Conservation (phyloP, 2,888 invertebrate species). For the Pyrocoelia pectoralis region DNA sequence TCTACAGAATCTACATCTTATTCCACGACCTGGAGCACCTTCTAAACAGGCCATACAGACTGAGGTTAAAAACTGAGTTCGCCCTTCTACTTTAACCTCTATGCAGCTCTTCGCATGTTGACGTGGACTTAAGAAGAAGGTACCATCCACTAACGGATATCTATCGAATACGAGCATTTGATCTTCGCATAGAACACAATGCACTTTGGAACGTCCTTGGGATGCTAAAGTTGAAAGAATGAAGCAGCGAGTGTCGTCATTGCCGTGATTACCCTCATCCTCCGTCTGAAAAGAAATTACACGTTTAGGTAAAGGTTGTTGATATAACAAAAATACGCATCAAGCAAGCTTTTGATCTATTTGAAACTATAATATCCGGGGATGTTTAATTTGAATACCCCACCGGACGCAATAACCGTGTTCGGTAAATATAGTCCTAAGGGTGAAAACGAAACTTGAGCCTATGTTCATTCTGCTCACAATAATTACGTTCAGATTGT, state of each 20-base stretch:
- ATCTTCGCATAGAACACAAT: constrained; percentile 88
- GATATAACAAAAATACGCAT: background rate
- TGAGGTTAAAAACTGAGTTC: constrained; percentile 88
- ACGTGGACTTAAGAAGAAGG: constrained; percentile 95
- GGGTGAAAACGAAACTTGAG: constrained; percentile 7
- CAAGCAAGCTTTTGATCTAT: constrained; percentile 31
- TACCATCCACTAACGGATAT: constrained; percentile 97
- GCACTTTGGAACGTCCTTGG: constrained; percentile 85
- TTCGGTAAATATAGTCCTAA: constrained; percentile 34
- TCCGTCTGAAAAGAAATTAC: constrained; percentile 82
- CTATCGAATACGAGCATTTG: constrained; percentile 94
- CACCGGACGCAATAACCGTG: constrained; percentile 44
- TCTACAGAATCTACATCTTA: constrained; percentile 85
- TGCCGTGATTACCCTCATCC: constrained; percentile 97
- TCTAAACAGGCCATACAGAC: constrained; percentile 96
- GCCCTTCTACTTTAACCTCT: constrained; percentile 91
- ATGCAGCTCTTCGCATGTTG: constrained; percentile 88
- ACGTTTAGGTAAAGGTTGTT: background rate
- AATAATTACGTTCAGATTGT: background rate
- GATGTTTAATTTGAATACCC: constrained; percentile 36
- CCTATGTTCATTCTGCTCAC: background rate
- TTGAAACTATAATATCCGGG: constrained; percentile 43
- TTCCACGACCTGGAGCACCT: constrained; percentile 77
- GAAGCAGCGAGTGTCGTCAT: constrained; percentile 97
- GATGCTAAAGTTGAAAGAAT: constrained; percentile 94